phyloP scores from a whole-genome alignment of 2,113 vertebrate genomes.

The Talpa occidentalis region DNA sequence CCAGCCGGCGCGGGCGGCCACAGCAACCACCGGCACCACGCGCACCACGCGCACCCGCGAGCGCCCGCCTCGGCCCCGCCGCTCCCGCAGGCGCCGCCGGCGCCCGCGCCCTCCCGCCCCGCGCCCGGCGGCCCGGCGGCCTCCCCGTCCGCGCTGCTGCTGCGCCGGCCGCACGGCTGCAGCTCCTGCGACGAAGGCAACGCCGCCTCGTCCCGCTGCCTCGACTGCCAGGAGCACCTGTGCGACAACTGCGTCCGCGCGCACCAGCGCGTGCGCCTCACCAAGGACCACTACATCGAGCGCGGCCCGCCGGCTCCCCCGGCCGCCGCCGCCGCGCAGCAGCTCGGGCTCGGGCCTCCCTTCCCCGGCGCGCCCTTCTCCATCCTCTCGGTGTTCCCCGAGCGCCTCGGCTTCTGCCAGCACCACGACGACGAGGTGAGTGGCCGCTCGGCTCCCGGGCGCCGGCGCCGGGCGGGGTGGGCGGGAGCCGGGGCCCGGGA shows the following conservation, averaged over 20 bases:
- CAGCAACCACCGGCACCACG: slow-evolving; percentile 75
- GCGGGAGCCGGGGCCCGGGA: neutral
- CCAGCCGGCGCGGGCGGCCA: slow-evolving; percentile 79
- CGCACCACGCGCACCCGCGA: slow-evolving; percentile 67
- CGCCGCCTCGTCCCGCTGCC: slow-evolving; percentile 92
- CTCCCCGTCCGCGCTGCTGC: slow-evolving; percentile 82
- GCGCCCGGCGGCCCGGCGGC: slow-evolving; percentile 65
- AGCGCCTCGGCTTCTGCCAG: slow-evolving; percentile 77
- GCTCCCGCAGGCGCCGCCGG: slow-evolving; percentile 31
- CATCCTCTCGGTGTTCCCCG: slow-evolving; percentile 91
- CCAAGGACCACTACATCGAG: slow-evolving; percentile 97
- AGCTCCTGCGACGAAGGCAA: slow-evolving; percentile 95
- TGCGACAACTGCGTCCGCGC: slow-evolving; percentile 95
- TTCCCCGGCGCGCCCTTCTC: slow-evolving; percentile 90
- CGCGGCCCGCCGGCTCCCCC: slow-evolving; percentile 84
- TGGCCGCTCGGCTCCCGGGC: neutral
- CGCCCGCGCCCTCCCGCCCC: slow-evolving; percentile 55
- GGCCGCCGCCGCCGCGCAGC: slow-evolving; percentile 78
- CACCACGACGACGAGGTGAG: slow-evolving; percentile 79
- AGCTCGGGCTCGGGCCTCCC: slow-evolving; percentile 88
- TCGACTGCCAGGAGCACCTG: slow-evolving; percentile 96
- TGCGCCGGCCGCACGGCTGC: slow-evolving; percentile 89
- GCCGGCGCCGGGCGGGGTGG: accelerated
- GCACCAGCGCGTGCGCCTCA: slow-evolving; percentile 95
- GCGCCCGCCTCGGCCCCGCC: slow-evolving; percentile 33